Percentiles rank a stretch among this genome's conserved stretches.
phyloP scores from a whole-genome alignment of 2,797 vertebrate genomes.

The Siniperca undulata region DNA sequence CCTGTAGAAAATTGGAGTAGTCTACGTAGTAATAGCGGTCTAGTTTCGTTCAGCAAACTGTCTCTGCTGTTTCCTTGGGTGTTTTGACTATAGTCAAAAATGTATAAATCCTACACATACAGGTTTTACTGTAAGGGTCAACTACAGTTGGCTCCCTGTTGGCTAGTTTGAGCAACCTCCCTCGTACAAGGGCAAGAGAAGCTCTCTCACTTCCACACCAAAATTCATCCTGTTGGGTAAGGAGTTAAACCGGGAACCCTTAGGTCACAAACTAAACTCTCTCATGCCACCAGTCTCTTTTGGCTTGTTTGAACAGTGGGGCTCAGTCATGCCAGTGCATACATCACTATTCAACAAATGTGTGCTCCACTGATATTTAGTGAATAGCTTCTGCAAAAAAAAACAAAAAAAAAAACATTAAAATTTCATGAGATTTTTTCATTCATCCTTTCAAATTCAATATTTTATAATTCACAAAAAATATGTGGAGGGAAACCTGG shows the following conservation, averaged over 20 bases:
- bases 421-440: conserved; percentile 31
- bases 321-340: not conserved
- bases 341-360: conserved; percentile 6
- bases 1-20: not conserved
- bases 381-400: conserved; percentile 10
- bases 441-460: conserved; percentile 55
- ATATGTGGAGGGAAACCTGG: conserved; percentile 19
- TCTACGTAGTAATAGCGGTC: no score
- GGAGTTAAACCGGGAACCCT: not conserved
- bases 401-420: conserved; percentile 18
- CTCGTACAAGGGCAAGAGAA: not conserved
- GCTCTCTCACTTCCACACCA: no score
- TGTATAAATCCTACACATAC: not conserved
- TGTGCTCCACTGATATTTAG: conserved; percentile 31
- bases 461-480: conserved; percentile 51
- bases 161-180: not conserved
- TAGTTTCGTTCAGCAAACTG: not conserved
- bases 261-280: not conserved
- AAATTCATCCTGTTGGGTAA: not conserved
- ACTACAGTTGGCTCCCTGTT: not conserved
- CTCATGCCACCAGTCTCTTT: not conserved
- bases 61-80: no score
- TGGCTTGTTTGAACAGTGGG: not conserved
- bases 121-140: no score
- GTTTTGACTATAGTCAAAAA: not conserved